Evolutionary conservation across 2,797 vertebrate genomes (phyloP).

Genomic region (Pangasius krempfi): DNA sequence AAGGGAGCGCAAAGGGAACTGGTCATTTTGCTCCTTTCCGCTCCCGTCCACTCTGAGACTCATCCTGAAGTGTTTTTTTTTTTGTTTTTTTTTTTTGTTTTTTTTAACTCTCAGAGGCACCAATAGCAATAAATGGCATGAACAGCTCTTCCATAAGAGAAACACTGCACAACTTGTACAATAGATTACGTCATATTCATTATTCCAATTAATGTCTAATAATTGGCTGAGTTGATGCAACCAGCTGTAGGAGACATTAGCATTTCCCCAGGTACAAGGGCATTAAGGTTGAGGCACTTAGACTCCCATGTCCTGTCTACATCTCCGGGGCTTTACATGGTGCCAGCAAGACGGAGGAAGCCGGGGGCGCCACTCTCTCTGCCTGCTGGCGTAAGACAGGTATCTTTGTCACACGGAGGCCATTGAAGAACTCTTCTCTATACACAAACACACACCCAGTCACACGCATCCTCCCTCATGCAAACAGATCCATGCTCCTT

Average conservation of each 20-base stretch:
- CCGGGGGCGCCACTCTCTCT: slow-evolving; percentile 58
- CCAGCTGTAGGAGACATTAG: slow-evolving; percentile 55
- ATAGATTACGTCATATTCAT: background rate
- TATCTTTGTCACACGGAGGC: slow-evolving; percentile 56
- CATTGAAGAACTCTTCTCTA: slow-evolving; percentile 39
- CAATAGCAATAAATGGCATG: slow-evolving; percentile 26
- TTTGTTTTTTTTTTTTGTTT: background rate
- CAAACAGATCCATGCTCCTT: slow-evolving; percentile 24
- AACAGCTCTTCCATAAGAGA: background rate
- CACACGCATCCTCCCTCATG: slow-evolving; percentile 43
- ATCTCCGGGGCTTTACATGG: slow-evolving; percentile 64
- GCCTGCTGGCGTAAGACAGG: slow-evolving; percentile 56
- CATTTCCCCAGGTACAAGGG: slow-evolving; percentile 31
- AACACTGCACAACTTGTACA: slow-evolving; percentile 2
- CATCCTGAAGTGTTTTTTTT: slow-evolving; percentile 22
- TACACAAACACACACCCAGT: slow-evolving; percentile 35
- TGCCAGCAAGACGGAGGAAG: slow-evolving; percentile 67
- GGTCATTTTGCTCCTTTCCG: slow-evolving; percentile 50
- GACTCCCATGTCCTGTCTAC: slow-evolving; percentile 68
- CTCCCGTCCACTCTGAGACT: slow-evolving; percentile 44
- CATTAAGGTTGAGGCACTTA: slow-evolving; percentile 61
- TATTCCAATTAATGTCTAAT: background rate
- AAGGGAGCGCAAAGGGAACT: slow-evolving; percentile 51
- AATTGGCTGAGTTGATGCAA: background rate
- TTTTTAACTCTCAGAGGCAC: slow-evolving; percentile 12